phyloP scores from a whole-genome alignment of 2,797 vertebrate genomes.

The Sebastes cheni region DNA sequence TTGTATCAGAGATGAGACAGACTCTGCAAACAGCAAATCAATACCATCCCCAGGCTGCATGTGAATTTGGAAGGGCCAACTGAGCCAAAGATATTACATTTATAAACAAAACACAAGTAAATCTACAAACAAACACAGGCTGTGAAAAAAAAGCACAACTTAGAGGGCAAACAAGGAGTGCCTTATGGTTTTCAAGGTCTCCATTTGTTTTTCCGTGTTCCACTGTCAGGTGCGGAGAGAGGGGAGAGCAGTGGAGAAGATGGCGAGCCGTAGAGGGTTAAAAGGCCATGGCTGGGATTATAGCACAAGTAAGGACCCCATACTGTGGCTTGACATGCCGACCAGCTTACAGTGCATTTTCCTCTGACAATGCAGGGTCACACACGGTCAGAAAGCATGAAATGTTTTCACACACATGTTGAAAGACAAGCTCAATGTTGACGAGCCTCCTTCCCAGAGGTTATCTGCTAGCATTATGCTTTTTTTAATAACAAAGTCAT shows the following conservation, averaged over 20 bases:
- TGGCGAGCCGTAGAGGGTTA: constrained; percentile 71
- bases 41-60: constrained; percentile 72
- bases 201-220: constrained; percentile 83
- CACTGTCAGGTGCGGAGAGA: constrained; percentile 71
- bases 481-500: constrained; percentile 48
- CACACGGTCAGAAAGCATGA: constrained; percentile 74
- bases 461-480: constrained; percentile 47
- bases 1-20: constrained; percentile 71
- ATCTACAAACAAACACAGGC: constrained; percentile 57
- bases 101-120: constrained; percentile 49
- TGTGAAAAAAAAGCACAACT: constrained; percentile 42
- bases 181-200: constrained; percentile 85
- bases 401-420: constrained; percentile 71
- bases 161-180: constrained; percentile 78
- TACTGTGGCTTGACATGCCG: constrained; percentile 79
- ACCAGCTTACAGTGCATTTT: constrained; percentile 83
- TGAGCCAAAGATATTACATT: constrained; percentile 53
- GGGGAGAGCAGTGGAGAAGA: constrained; percentile 62
- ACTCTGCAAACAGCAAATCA: constrained; percentile 77
- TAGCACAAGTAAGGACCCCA: constrained; percentile 79
- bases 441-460: constrained; percentile 55
- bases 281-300: constrained; percentile 82
- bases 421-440: constrained; percentile 59
- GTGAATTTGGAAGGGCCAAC: constrained; percentile 61
- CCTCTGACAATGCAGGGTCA: constrained; percentile 80